A percentile compares a stretch with the other conserved stretches of the same genome.
These are phyloP conservation scores for Leucoraja ocellata DNA, from an alignment of 2,797 vertebrate genomes.

Conservation along the genomic window DNA sequence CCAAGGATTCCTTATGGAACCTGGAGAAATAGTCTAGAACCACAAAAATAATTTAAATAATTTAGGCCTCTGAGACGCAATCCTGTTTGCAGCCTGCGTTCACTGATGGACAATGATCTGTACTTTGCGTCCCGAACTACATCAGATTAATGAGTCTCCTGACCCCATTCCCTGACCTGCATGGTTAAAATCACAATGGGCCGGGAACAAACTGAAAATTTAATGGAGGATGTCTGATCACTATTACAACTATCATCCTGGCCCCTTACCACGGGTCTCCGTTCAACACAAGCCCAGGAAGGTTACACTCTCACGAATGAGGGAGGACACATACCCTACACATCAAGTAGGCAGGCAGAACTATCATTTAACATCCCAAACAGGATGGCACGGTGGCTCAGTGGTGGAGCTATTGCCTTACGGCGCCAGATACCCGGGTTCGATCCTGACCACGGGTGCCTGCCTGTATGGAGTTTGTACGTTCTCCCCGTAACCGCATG, in stretches of 20 bases:
- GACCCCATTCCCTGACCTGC: not conserved
- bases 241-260: too few species aligned
- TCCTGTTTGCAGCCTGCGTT: not conserved
- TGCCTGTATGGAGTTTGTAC: too few species aligned
- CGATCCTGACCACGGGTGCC: too few species aligned
- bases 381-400: too few species aligned
- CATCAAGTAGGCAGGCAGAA: not conserved
- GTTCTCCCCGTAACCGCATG: too few species aligned
- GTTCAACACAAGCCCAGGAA: too few species aligned
- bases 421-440: too few species aligned
- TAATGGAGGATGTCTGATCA: too few species aligned
- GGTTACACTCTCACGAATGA: not conserved
- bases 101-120: not conserved
- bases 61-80: not conserved
- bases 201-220: not conserved
- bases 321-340: not conserved
- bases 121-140: not conserved
- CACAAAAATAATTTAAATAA: not conserved
- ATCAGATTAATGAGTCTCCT: not conserved
- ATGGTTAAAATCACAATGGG: not conserved
- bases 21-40: not conserved
- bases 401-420: too few species aligned
- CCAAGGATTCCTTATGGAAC: not conserved
- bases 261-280: too few species aligned
- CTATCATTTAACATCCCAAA: not conserved